Conservation (phyloP, 92 coral and sea anemone species). For the Anthopleura xanthogrammica region DNA sequence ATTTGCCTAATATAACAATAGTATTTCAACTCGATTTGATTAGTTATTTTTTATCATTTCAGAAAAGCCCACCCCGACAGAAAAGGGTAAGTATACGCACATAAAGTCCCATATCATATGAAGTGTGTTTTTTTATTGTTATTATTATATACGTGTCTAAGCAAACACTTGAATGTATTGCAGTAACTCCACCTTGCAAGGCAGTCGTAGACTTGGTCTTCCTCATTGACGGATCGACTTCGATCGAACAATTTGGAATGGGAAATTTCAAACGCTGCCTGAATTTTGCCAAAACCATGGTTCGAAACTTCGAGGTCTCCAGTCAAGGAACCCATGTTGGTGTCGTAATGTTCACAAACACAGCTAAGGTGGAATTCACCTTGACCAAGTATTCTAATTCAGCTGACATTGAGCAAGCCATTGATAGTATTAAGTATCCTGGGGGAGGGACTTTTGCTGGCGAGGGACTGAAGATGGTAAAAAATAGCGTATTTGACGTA, state of each 20-base stretch:
- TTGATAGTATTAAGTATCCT: constrained; percentile 51
- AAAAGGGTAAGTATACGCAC: neutral
- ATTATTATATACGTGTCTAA: too few species aligned
- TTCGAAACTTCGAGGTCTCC: constrained; percentile 51
- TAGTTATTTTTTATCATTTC: neutral
- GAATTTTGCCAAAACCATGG: constrained; percentile 56
- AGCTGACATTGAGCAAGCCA: constrained; percentile 29
- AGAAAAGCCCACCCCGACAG: neutral
- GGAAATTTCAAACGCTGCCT: constrained; percentile 60
- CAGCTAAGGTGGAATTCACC: constrained; percentile 36
- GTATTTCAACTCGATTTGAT: too few species aligned
- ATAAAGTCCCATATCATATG: neutral
- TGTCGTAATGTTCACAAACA: constrained; percentile 51
- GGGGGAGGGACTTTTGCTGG: constrained; percentile 49
- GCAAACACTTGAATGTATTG: neutral
- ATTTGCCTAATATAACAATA: too few species aligned
- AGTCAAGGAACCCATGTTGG: constrained; percentile 70
- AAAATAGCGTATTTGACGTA: constrained; percentile 37
- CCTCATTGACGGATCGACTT: constrained; percentile 64
- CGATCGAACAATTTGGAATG: constrained; percentile 47
- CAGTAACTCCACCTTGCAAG: constrained; percentile 20
- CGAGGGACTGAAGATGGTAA: constrained; percentile 49
- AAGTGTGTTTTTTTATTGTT: too few species aligned
- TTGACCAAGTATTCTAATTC: constrained; percentile 39
- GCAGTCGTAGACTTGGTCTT: constrained; percentile 44